Evolutionary conservation across 2,797 vertebrate species (phyloP).

Genomic region (Rhyacichthys aspro): DNA sequence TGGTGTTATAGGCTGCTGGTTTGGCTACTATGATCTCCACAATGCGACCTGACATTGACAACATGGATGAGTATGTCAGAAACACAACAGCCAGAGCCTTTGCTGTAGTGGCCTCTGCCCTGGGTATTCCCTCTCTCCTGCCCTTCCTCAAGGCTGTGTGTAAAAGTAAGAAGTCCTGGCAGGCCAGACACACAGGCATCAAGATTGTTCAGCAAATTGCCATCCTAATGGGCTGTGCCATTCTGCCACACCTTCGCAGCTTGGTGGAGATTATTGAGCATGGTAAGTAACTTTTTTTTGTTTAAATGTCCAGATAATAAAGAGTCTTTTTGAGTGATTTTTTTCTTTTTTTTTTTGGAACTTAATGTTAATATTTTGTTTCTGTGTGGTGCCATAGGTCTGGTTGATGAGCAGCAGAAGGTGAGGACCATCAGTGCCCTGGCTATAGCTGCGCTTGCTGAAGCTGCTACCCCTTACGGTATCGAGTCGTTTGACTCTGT

Average conservation of each 20-base stretch:
- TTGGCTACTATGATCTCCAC: slow-evolving; percentile 99
- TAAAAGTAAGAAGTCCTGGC: slow-evolving; percentile 99
- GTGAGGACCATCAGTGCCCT: slow-evolving; percentile 98
- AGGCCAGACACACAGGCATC: slow-evolving; percentile 97
- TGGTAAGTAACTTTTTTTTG: slow-evolving; percentile 78
- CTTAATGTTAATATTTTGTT: background rate
- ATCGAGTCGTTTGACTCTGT: slow-evolving; percentile 99
- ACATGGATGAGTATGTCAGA: slow-evolving; percentile 99
- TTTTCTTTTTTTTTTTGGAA: too few species aligned
- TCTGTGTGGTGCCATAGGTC: slow-evolving; percentile 75
- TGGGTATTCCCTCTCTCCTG: slow-evolving; percentile 97
- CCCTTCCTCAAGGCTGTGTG: slow-evolving; percentile 99
- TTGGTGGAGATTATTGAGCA: slow-evolving; percentile 99
- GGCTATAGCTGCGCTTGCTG: slow-evolving; percentile 97
- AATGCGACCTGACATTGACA: slow-evolving; percentile 98
- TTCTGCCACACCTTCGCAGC: slow-evolving; percentile 97
- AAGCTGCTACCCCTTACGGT: slow-evolving; percentile 97
- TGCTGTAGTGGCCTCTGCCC: slow-evolving; percentile 95
- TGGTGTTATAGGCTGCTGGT: slow-evolving; percentile 88
- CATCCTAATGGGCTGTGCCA: slow-evolving; percentile 99
- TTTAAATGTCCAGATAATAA: too few species aligned
- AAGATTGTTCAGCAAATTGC: slow-evolving; percentile 99
- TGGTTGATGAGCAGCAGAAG: slow-evolving; percentile 99
- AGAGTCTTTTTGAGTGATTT: too few species aligned
- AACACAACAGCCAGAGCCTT: slow-evolving; percentile 98